A percentile compares a stretch with the other conserved stretches of the same genome.
Conservation (phyloP, 37 sponge, comb jelly and placozoan genomes). For the Beroe forskalii region DNA sequence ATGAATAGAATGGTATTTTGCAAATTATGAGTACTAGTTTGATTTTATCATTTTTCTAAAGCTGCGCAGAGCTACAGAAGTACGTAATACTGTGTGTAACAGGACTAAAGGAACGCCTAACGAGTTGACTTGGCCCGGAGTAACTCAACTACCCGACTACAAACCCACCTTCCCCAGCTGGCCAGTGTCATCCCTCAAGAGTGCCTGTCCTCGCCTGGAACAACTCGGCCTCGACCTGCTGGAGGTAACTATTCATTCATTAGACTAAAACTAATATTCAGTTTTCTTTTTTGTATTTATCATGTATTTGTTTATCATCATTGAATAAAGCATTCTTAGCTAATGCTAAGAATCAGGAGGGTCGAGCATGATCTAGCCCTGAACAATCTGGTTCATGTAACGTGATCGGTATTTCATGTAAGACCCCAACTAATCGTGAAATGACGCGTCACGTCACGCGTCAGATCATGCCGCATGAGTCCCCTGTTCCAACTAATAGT, state of each 20-base stretch:
- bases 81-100: conserved; percentile 66
- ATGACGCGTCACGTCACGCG: too few species aligned
- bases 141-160: conserved; percentile 86
- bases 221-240: conserved; percentile 70
- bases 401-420: too few species aligned
- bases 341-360: too few species aligned
- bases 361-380: background rate
- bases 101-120: conserved; percentile 92
- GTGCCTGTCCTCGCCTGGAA: conserved; percentile 63
- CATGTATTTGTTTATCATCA: too few species aligned
- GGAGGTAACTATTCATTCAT: conserved; percentile 66
- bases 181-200: conserved; percentile 68
- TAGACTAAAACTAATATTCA: background rate
- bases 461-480: too few species aligned
- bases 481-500: too few species aligned
- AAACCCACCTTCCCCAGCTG: conserved; percentile 92
- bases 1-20: too few species aligned
- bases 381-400: too few species aligned
- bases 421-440: too few species aligned
- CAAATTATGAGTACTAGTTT: background rate
- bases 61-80: too few species aligned
- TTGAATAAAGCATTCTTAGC: too few species aligned
- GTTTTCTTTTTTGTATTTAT: background rate
- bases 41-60: too few species aligned
- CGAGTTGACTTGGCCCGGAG: conserved; percentile 92